phyloP scores from a whole-genome alignment of 2,888 invertebrate genomes.

The Asteroscopus sphinx region DNA sequence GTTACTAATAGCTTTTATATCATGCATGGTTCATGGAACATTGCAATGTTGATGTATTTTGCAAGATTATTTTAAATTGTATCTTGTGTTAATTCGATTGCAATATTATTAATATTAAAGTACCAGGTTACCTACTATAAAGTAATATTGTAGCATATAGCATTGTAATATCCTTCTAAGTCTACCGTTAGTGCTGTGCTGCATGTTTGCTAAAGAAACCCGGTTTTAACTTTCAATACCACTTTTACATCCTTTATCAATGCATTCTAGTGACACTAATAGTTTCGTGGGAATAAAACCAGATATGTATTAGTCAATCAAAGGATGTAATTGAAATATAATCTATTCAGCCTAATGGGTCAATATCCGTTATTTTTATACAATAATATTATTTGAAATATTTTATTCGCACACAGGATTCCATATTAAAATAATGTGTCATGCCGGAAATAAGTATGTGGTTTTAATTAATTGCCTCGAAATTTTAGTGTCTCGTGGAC shows the following conservation, averaged over 20 bases:
- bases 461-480: neutral
- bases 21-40: too few species aligned
- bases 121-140: too few species aligned
- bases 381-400: conserved; percentile 3
- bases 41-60: too few species aligned
- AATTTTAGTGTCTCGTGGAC: too few species aligned
- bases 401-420: conserved; percentile 2
- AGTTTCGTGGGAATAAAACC: conserved; percentile 33
- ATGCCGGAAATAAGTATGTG: conserved; percentile 2
- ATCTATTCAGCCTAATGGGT: conserved; percentile 15
- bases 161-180: neutral
- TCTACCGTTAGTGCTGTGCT: neutral
- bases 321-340: conserved; percentile 45
- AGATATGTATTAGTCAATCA: conserved; percentile 26
- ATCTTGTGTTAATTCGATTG: too few species aligned
- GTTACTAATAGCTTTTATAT: too few species aligned
- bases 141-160: too few species aligned
- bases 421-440: neutral
- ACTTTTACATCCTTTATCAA: conserved; percentile 48
- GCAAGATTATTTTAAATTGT: too few species aligned
- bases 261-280: conserved; percentile 17
- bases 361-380: conserved; percentile 34
- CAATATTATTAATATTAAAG: too few species aligned
- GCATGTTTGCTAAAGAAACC: neutral
- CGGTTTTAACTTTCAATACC: conserved; percentile 35